phyloP scores from a whole-genome alignment of 2,113 vertebrate species.

The Centropus unirufus region DNA sequence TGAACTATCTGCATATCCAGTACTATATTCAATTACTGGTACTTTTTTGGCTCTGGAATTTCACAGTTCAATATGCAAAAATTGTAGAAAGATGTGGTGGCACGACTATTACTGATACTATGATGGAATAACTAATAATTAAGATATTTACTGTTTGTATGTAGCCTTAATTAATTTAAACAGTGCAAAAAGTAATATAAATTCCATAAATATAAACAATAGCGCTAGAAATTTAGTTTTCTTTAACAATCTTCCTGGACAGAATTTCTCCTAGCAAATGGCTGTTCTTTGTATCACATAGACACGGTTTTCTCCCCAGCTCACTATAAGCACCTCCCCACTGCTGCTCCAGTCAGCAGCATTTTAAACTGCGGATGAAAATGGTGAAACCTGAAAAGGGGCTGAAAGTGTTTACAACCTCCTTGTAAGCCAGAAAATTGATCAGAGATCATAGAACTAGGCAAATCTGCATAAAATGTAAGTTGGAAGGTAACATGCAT shows the following conservation, averaged over 20 bases:
- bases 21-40: not conserved
- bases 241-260: not conserved
- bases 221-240: not conserved
- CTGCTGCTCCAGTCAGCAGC: not conserved
- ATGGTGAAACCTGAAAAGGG: not conserved
- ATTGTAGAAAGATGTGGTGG: not conserved
- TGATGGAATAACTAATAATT: not conserved
- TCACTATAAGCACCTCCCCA: not conserved
- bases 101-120: not conserved
- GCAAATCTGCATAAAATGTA: constrained; percentile 46
- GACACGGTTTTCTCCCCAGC: not conserved
- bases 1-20: not conserved
- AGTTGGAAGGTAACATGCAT: constrained; percentile 33
- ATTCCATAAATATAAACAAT: not conserved
- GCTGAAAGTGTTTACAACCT: constrained; percentile 14
- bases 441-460: not conserved
- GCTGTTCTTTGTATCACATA: not conserved
- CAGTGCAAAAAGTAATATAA: not conserved
- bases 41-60: not conserved
- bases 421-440: constrained; percentile 20
- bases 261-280: not conserved
- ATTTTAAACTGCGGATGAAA: not conserved
- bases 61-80: not conserved
- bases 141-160: not conserved
- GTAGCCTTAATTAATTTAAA: not conserved